These are phyloP conservation scores for Noctua pronuba DNA, from an alignment of 2,888 invertebrate species.

Conservation along the genomic window DNA sequence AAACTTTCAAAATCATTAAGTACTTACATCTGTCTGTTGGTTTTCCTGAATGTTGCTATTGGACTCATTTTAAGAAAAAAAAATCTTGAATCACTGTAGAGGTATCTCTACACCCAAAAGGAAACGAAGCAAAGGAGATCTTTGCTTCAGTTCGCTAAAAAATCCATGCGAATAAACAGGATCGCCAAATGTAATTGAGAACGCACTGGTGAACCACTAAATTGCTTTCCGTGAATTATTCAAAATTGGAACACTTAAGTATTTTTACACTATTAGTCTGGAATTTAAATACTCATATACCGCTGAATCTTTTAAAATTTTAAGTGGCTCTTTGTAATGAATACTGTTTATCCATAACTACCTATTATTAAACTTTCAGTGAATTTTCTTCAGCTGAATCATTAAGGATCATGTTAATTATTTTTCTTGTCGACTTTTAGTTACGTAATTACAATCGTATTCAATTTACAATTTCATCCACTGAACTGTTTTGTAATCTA, in stretches of 20 bases:
- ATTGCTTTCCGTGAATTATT: slow-evolving; percentile 37
- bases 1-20: neutral
- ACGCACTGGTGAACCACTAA: slow-evolving; percentile 37
- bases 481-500: neutral
- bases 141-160: slow-evolving; percentile 4
- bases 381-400: slow-evolving; percentile 10
- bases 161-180: slow-evolving; percentile 17
- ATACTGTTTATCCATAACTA: slow-evolving; percentile 12
- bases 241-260: slow-evolving; percentile 41
- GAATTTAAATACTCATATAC: slow-evolving; percentile 23
- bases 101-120: slow-evolving; percentile 39
- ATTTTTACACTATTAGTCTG: neutral
- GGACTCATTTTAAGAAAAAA: slow-evolving; percentile 73
- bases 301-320: slow-evolving; percentile 11
- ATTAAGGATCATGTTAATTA: too few relatives aligned
- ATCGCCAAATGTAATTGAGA: slow-evolving; percentile 57
- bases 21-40: slow-evolving; percentile 75
- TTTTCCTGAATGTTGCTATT: slow-evolving; percentile 73
- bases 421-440: neutral
- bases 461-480: neutral
- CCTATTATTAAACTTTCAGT: slow-evolving; percentile 18
- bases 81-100: slow-evolving; percentile 39
- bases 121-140: slow-evolving; percentile 11
- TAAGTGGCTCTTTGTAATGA: slow-evolving; percentile 12
- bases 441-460: neutral